Base-by-base conservation (phyloP, 2,888 invertebrate genomes). In the Pocota personata region DNA sequence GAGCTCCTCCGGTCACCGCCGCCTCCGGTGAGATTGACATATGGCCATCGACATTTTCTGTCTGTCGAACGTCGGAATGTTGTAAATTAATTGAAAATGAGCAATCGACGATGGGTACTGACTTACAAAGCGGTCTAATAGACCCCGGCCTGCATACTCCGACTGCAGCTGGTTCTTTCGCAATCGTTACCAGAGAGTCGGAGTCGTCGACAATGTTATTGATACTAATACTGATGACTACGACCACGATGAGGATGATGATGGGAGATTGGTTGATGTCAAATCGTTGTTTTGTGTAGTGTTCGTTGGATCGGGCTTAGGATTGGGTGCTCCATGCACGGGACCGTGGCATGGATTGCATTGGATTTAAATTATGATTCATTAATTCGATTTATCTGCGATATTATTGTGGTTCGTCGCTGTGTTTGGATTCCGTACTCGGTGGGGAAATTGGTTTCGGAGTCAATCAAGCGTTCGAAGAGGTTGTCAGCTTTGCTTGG, bases 61-160 rank as follows among this genome's bases (percentile, higher is more conserved):
- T 86, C 84, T 67, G 76, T 35, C 80, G 76, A 76, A 76, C 71
- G 77, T 78, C 78, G 87, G 82, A 82, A 82, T 87, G 87, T 87
- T 87, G 87, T 87, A 87, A 87, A 87, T 87, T 87, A 87, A 87
- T 87, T 87, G 82, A 82, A 87, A 87, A 87, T 82, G 86, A 86
- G 86, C 76, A 82, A 86, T 82, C 86, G 82, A 78, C 73, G 82
- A 82, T 78, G 77, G 82, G 35, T 57, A 57, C 40, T 43, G 71
- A 78, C 75, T 72, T 72, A 76, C 76, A 77, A 82, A 82, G 82
- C 64, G 66, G 14, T 86, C 84, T 86, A 86, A 76, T 86, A 86
- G 80, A 86, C 84, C 75, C 69, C 72, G 35, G 57, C 37, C 52
- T 71, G 60, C 66, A 57, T 57, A 40, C 40, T 14, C 57, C 52